Evolutionary conservation across 37 sponge, comb jelly and placozoan species (phyloP).

Genomic region (Beroe forskalii): DNA sequence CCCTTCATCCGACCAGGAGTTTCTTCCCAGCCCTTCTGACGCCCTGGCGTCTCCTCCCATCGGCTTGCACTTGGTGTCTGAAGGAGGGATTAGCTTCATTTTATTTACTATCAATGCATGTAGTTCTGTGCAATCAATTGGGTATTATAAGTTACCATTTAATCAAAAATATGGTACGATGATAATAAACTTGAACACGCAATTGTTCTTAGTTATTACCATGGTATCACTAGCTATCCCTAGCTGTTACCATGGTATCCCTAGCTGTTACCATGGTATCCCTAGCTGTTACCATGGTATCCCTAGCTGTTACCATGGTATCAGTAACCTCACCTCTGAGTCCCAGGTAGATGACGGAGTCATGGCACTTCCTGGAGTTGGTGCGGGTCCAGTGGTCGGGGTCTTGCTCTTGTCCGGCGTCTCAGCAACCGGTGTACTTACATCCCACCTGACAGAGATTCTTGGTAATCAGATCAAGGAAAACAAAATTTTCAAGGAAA

Average conservation of each 20-base stretch:
- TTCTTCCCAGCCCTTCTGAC: slow-evolving; percentile 75
- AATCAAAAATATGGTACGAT: too few relatives aligned
- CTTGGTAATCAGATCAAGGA: too few relatives aligned
- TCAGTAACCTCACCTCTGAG: slow-evolving; percentile 11
- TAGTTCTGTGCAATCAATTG: too few relatives aligned
- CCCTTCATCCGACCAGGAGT: slow-evolving; percentile 72
- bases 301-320: not conserved
- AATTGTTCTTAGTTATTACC: too few relatives aligned
- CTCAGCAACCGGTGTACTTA: not conserved
- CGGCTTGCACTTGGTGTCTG: slow-evolving; percentile 77
- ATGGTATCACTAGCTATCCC: too few relatives aligned
- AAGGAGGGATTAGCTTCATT: not conserved
- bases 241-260: too few relatives aligned
- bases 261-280: too few relatives aligned
- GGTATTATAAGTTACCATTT: too few relatives aligned
- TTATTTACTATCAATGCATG: too few relatives aligned
- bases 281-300: too few relatives aligned
- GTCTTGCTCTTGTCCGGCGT: not conserved
- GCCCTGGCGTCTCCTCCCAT: slow-evolving; percentile 96
- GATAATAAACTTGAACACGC: too few relatives aligned
- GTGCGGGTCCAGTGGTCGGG: not conserved
- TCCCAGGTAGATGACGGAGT: slow-evolving; percentile 59
- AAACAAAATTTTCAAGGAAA: too few relatives aligned
- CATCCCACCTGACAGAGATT: slow-evolving; percentile 34
- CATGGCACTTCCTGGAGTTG: not conserved